A percentile compares a stretch with the other conserved stretches of the same genome.
Conservation (phyloP, 2,797 vertebrate species). For the Selene dorsalis region DNA sequence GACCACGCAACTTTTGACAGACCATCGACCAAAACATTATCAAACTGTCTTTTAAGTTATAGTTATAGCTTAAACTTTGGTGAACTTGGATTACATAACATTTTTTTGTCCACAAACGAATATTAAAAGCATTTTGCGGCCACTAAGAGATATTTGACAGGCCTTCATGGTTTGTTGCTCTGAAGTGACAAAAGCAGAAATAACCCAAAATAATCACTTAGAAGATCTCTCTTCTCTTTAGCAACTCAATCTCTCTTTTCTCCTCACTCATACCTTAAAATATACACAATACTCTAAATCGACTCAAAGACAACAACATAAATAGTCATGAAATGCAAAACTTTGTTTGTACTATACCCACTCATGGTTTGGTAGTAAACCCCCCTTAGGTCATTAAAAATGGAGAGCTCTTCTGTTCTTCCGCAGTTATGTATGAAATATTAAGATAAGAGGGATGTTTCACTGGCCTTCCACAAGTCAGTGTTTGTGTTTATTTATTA, state of each 20-base stretch:
- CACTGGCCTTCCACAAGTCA: conserved; percentile 30
- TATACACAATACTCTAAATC: conserved; percentile 44
- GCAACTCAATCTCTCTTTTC: conserved; percentile 6
- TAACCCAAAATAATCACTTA: conserved; percentile 28
- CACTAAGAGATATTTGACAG: conserved; percentile 15
- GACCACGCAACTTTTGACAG: background rate
- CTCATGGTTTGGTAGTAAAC: conserved; percentile 50
- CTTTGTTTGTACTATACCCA: conserved; percentile 51
- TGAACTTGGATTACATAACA: conserved; percentile 11
- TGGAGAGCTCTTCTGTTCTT: conserved; percentile 57
- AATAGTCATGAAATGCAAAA: conserved; percentile 65
- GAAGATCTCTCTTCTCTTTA: conserved; percentile 9
- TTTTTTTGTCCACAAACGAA: conserved; percentile 13
- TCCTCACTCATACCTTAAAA: conserved; percentile 14
- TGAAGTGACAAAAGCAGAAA: conserved; percentile 36
- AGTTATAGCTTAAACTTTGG: background rate
- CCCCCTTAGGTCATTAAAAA: conserved; percentile 66
- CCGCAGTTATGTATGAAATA: conserved; percentile 62
- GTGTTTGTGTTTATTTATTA: conserved; percentile 54
- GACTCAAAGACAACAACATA: conserved; percentile 57
- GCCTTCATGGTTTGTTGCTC: conserved; percentile 24
- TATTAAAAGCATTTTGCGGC: conserved; percentile 17
- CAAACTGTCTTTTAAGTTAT: background rate
- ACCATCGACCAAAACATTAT: background rate
- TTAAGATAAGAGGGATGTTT: conserved; percentile 60